A percentile compares a stretch with the other conserved stretches of the same genome.
Evolutionary conservation across 2,797 vertebrate species (phyloP).

Genomic region (Rhodeus uyekii): DNA sequence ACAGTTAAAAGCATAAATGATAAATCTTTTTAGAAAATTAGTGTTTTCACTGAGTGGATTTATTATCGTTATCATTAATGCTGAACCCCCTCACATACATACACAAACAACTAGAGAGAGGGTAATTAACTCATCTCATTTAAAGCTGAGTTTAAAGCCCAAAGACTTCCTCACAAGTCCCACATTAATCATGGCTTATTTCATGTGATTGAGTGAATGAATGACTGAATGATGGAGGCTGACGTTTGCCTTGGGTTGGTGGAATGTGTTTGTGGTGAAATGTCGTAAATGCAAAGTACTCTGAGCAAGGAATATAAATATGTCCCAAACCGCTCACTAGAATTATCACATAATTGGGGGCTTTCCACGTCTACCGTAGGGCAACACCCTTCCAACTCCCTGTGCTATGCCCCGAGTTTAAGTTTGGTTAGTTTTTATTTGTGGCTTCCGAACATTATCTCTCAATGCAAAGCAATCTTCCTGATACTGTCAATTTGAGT

Average conservation of each 20-base stretch:
- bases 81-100: constrained; percentile 47
- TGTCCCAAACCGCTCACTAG: constrained; percentile 76
- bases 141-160: constrained; percentile 62
- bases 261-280: constrained; percentile 77
- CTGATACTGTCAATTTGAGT: constrained; percentile 46
- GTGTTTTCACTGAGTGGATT: constrained; percentile 55
- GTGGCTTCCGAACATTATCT: constrained; percentile 18
- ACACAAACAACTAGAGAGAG: constrained; percentile 57
- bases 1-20: constrained; percentile 13
- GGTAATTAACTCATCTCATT: constrained; percentile 71
- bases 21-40: constrained; percentile 43
- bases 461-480: constrained; percentile 51
- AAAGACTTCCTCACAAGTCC: constrained; percentile 69
- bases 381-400: constrained; percentile 67
- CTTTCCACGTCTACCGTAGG: constrained; percentile 81
- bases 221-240: constrained; percentile 66
- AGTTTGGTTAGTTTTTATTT: constrained; percentile 61
- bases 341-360: constrained; percentile 85
- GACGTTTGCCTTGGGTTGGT: constrained; percentile 70
- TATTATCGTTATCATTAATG: constrained; percentile 59
- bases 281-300: constrained; percentile 80
- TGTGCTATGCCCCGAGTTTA: constrained; percentile 49
- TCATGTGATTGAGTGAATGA: constrained; percentile 70
- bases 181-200: constrained; percentile 73
- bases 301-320: constrained; percentile 81